These are phyloP conservation scores for Neomonachus schauinslandi DNA, from an alignment of 2,113 vertebrate species.

Conservation along the genomic window DNA sequence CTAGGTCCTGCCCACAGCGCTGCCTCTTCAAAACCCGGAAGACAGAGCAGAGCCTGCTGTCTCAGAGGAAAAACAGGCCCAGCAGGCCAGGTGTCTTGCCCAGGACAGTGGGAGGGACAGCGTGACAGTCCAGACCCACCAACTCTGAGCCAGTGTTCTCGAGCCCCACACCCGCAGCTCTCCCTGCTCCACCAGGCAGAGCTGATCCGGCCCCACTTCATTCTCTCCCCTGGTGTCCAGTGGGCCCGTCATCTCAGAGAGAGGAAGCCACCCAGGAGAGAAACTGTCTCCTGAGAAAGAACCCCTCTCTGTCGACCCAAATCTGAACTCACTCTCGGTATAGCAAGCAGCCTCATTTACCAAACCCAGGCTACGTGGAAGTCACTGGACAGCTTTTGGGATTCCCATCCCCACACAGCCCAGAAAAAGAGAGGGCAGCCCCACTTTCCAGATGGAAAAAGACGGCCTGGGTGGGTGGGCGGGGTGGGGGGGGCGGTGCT, in stretches of 20 bases:
- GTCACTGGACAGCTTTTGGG: background rate
- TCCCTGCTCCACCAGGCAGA: background rate
- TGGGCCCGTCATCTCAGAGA: background rate
- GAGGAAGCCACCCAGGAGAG: background rate
- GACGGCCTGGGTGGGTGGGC: background rate
- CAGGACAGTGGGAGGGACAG: background rate
- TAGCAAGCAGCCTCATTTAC: background rate
- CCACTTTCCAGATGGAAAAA: background rate
- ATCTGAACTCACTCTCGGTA: too few relatives aligned
- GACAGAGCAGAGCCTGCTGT: too few relatives aligned
- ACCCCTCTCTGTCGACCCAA: background rate
- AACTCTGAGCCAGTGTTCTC: background rate
- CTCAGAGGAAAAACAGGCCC: background rate
- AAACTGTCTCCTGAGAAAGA: background rate
- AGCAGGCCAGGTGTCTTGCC: background rate
- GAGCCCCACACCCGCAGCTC: accelerated
- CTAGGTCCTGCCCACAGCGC: background rate
- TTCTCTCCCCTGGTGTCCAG: background rate
- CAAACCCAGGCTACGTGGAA: background rate
- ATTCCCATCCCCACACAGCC: background rate
- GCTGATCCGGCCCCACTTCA: too few relatives aligned
- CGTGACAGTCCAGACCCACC: background rate
- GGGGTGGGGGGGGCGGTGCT: background rate
- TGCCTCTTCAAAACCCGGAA: background rate
- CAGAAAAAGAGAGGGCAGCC: background rate